Evolutionary conservation across 1,140 invertebrate genomes (phyloP).

Genomic region (Nymphalis io): DNA sequence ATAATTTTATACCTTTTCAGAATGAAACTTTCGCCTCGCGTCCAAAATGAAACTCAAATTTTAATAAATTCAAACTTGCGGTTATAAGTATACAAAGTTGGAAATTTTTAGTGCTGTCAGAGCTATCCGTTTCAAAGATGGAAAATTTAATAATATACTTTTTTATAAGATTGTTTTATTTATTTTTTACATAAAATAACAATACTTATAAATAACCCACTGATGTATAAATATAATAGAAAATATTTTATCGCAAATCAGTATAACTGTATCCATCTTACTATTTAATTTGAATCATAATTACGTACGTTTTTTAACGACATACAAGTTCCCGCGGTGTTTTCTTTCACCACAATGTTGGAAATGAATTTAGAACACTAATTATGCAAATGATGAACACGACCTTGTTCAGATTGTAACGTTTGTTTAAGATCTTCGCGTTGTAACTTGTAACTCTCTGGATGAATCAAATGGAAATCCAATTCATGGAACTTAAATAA

Average conservation of each 20-base stretch:
- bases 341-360: not conserved
- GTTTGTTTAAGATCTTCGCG: not conserved
- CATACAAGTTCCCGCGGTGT: not conserved
- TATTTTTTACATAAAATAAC: not conserved
- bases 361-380: not conserved
- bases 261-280: no score
- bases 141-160: slow-evolving; percentile 1
- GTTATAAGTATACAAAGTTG: slow-evolving; percentile 33
- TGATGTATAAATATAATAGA: no score
- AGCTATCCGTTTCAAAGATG: slow-evolving; percentile 31
- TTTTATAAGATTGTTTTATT: not conserved
- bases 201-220: no score
- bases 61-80: slow-evolving; percentile 36
- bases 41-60: slow-evolving; percentile 36
- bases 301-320: not conserved
- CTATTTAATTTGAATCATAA: no score
- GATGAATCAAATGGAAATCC: no score
- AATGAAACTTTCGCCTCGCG: slow-evolving; percentile 24
- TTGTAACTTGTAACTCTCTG: not conserved
- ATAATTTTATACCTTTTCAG: slow-evolving; percentile 37
- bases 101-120: slow-evolving; percentile 23
- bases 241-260: no score
- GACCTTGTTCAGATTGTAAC: not conserved
- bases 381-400: not conserved
- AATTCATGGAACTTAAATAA: no score